Percentiles rank a stretch among this genome's conserved stretches.
These are phyloP conservation scores for Mayetiola destructor DNA, from an alignment of 2,888 invertebrate genomes.

Conservation along the genomic window DNA sequence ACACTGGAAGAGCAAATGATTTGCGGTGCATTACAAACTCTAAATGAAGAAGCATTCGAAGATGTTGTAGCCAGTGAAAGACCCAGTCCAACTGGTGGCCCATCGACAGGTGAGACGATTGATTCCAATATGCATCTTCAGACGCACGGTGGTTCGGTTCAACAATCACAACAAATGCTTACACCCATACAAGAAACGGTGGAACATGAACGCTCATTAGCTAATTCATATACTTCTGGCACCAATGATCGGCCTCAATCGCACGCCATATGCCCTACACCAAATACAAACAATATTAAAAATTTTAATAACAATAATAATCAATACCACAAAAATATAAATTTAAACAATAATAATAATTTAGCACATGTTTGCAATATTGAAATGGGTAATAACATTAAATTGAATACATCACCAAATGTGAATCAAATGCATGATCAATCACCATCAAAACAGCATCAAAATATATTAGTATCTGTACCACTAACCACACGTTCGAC, in stretches of 20 bases:
- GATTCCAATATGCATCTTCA: not conserved
- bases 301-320: not conserved
- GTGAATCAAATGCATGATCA: not conserved
- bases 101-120: conserved; percentile 36
- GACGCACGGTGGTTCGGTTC: not conserved
- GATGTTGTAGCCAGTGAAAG: conserved; percentile 67
- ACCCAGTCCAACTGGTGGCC: conserved; percentile 42
- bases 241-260: not conserved
- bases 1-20: conserved; percentile 92
- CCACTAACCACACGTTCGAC: not conserved
- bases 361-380: not conserved
- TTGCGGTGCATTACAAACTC: conserved; percentile 78
- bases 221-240: not conserved
- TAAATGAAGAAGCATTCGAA: conserved; percentile 86
- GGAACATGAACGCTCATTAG: conserved; percentile 30
- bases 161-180: conserved; percentile 33
- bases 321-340: not conserved
- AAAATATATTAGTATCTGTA: not conserved
- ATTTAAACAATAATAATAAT: not conserved
- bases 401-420: not conserved
- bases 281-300: not conserved
- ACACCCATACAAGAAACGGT: conserved; percentile 36
- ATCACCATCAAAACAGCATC: not conserved
- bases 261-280: not conserved
- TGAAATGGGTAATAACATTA: not conserved